These are phyloP conservation scores for Micrasema minimum DNA, from an alignment of 1,140 invertebrate species.

Conservation along the genomic window DNA sequence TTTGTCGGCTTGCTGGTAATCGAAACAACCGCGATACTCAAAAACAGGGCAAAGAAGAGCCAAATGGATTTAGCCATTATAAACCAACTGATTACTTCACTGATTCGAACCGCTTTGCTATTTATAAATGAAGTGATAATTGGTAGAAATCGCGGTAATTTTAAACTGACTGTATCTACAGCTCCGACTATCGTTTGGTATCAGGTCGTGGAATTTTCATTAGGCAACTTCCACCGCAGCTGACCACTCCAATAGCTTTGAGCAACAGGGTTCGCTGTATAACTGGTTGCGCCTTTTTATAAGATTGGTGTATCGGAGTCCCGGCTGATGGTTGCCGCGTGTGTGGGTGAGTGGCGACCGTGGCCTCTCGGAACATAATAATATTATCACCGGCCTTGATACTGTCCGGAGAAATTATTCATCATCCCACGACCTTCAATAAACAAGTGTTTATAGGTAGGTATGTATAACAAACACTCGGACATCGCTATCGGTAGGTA, in stretches of 20 bases:
- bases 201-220: neutral
- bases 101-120: neutral
- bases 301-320: constrained; percentile 5
- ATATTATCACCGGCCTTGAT: constrained; percentile 20
- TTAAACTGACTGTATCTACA: neutral
- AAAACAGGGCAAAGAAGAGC: constrained; percentile 9
- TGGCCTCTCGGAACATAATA: constrained; percentile 8
- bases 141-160: neutral
- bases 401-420: constrained; percentile 35
- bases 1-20: constrained; percentile 49
- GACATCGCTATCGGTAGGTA: no score
- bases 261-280: constrained; percentile 9
- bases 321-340: neutral
- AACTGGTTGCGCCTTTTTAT: constrained; percentile 14
- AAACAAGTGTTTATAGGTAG: no score
- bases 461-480: constrained; percentile 30
- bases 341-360: constrained; percentile 4
- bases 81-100: neutral
- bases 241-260: neutral
- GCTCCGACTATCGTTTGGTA: neutral
- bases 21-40: constrained; percentile 21
- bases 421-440: constrained; percentile 32
- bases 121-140: no score
- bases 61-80: constrained; percentile 21
- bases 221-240: neutral